phyloP scores from a whole-genome alignment of 2,888 invertebrate genomes.

The Chaitophorus viminalis region DNA sequence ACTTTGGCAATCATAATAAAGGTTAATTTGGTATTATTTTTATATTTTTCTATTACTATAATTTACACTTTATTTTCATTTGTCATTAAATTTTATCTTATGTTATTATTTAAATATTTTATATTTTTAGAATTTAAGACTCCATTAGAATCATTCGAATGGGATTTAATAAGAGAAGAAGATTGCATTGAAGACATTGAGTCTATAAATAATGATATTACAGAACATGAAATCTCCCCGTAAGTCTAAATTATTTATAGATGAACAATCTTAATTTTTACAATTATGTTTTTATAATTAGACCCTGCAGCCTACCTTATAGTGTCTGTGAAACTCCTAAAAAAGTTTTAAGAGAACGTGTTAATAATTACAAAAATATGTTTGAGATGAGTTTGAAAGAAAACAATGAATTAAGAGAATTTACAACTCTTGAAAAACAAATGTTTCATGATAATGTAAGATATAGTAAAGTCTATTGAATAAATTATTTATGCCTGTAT shows the following conservation, averaged over 20 bases:
- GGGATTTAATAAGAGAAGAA: conserved; percentile 67
- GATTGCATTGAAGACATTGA: conserved; percentile 43
- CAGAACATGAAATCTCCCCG: conserved; percentile 35
- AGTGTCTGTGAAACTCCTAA: conserved; percentile 52
- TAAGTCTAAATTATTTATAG: conserved; percentile 26
- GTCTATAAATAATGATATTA: conserved; percentile 46
- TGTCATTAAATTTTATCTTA: background rate
- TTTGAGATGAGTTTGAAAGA: conserved; percentile 58
- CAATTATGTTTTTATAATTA: background rate
- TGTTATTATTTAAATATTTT: background rate
- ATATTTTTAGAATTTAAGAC: conserved; percentile 65
- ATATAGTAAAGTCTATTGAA: background rate
- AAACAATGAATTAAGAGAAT: conserved; percentile 70
- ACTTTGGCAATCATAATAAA: conserved; percentile 52
- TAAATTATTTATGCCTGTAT: background rate
- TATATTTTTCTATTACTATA: background rate
- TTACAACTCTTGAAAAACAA: conserved; percentile 74
- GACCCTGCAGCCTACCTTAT: conserved; percentile 13
- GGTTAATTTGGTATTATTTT: background rate
- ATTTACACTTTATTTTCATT: background rate
- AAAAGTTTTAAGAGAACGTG: conserved; percentile 55
- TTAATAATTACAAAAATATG: conserved; percentile 50
- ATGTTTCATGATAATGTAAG: conserved; percentile 69
- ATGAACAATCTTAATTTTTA: background rate
- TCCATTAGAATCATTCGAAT: conserved; percentile 67